These are phyloP conservation scores for Idris sp. DNA, from an alignment of 1,140 invertebrate species.

Conservation along the genomic window DNA sequence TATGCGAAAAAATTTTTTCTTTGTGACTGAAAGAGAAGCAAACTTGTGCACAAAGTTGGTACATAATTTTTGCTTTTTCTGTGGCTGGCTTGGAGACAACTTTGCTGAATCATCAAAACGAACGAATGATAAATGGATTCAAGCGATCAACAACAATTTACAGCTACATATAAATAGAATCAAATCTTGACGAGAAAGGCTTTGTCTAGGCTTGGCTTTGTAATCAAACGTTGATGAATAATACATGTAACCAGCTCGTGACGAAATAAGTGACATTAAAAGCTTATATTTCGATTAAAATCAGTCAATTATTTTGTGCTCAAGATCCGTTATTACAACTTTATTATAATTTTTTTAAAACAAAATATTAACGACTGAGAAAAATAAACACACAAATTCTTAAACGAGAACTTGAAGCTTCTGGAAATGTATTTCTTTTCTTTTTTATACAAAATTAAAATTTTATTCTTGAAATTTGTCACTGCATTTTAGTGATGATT, in stretches of 20 bases:
- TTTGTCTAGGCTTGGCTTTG: slow-evolving; percentile 13
- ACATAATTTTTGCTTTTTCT: no score
- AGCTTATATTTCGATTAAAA: slow-evolving; percentile 38
- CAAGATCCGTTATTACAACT: slow-evolving; percentile 46
- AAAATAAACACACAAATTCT: no score
- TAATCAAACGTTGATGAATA: slow-evolving; percentile 34
- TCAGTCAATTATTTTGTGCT: slow-evolving; percentile 48
- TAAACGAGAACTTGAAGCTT: no score
- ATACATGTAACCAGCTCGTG: slow-evolving; percentile 38
- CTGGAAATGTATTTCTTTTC: not conserved
- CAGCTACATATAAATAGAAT: slow-evolving; percentile 9
- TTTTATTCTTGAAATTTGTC: no score
- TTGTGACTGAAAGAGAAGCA: no score
- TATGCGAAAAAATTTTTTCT: no score
- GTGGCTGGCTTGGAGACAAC: no score
- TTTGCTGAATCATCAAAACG: no score
- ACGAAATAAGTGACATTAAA: slow-evolving; percentile 54
- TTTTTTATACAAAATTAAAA: no score
- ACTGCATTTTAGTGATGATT: not conserved
- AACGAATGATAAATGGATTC: no score
- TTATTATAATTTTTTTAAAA: slow-evolving; percentile 43
- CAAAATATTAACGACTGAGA: no score
- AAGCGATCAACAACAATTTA: not conserved
- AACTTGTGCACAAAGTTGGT: no score
- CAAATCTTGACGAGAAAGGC: slow-evolving; percentile 6